Evolutionary conservation across 2,113 vertebrate species (phyloP).

Genomic region (Festucalex cinctus): DNA sequence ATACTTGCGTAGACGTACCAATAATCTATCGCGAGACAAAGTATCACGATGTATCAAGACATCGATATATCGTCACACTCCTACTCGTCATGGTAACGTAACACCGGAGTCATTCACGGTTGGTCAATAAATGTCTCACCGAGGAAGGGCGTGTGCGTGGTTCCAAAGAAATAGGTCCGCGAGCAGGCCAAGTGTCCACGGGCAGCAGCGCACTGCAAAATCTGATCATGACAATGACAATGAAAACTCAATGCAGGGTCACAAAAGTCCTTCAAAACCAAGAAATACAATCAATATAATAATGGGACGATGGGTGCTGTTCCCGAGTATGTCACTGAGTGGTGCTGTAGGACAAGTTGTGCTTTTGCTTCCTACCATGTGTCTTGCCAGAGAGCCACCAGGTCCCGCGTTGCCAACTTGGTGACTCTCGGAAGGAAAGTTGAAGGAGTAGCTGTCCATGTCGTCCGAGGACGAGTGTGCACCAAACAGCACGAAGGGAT

Average conservation of each 20-base stretch:
- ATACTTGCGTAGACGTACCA: too few species aligned
- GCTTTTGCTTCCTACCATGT: slow-evolving; percentile 80
- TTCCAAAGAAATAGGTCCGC: slow-evolving; percentile 93
- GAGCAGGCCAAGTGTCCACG: slow-evolving; percentile 90
- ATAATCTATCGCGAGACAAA: too few species aligned
- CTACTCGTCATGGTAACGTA: too few species aligned
- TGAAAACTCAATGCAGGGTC: too few species aligned
- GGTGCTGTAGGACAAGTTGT: slow-evolving; percentile 17
- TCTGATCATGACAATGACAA: slow-evolving; percentile 55
- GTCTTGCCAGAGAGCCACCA: slow-evolving; percentile 78
- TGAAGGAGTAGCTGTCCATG: slow-evolving; percentile 85
- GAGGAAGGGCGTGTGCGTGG: slow-evolving; percentile 84
- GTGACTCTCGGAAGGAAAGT: slow-evolving; percentile 92
- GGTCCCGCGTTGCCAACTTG: slow-evolving; percentile 87
- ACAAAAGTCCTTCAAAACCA: too few species aligned
- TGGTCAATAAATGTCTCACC: slow-evolving; percentile 64
- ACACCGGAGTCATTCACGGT: too few species aligned
- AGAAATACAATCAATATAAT: too few species aligned
- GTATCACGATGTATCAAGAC: too few species aligned
- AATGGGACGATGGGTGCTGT: neutral
- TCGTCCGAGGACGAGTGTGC: slow-evolving; percentile 85
- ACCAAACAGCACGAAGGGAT: slow-evolving; percentile 90
- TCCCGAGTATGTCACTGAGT: slow-evolving; percentile 14
- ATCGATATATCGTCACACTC: too few species aligned
- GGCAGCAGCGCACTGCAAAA: slow-evolving; percentile 89